Evolutionary conservation across 2,113 vertebrate genomes (phyloP).

Genomic region (Gadus chalcogrammus): DNA sequence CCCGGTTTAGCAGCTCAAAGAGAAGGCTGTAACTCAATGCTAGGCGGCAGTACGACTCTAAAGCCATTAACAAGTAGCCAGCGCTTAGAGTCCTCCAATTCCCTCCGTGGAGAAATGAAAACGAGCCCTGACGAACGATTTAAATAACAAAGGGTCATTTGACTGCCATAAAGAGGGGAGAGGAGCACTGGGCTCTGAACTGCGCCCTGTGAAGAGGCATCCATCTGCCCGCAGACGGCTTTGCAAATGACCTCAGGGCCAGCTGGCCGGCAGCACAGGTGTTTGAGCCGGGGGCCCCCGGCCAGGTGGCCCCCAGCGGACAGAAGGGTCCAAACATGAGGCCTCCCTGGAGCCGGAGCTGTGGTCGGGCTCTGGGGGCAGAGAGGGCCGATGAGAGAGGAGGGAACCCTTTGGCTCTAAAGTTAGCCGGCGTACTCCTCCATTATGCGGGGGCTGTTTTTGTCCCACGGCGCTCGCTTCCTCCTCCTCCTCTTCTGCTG

Average conservation of each 20-base stretch:
- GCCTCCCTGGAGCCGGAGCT: background rate
- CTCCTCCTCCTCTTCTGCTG: constrained; percentile 1
- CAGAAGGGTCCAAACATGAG: background rate
- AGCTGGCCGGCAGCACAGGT: background rate
- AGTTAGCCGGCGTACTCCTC: constrained; percentile 3
- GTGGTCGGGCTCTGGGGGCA: background rate
- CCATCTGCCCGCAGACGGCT: background rate
- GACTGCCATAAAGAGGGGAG: background rate
- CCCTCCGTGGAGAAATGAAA: too few species aligned
- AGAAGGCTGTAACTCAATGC: too few species aligned
- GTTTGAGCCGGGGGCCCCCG: background rate
- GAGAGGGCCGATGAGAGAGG: background rate
- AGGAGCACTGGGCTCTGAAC: background rate
- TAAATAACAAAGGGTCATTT: background rate
- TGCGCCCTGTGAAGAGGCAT: background rate
- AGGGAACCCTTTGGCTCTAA: background rate
- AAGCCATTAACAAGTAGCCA: too few species aligned
- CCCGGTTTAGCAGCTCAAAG: too few species aligned
- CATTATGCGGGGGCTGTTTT: background rate
- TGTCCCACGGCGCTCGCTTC: background rate
- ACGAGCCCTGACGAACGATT: too few species aligned
- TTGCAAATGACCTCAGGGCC: background rate
- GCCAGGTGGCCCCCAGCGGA: background rate
- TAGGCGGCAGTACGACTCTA: too few species aligned
- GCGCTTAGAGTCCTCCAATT: too few species aligned